A percentile compares a stretch with the other conserved stretches of the same genome.
Conservation (phyloP, 1,140 invertebrate species). For the Procambarus clarkii region DNA sequence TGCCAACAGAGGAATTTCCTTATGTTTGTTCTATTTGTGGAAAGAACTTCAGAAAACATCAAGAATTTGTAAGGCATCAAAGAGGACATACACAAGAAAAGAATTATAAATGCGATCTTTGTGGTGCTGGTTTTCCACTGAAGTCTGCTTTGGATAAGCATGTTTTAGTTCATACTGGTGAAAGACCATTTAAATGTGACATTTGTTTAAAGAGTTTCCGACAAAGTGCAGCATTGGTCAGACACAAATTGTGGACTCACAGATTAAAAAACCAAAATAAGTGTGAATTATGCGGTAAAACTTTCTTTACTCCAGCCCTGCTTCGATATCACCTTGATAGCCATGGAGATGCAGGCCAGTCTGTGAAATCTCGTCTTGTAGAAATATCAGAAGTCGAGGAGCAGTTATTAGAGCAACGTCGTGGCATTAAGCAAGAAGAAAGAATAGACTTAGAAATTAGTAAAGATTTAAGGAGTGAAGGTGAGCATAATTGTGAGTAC, state of each 20-base stretch:
- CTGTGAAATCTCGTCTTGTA: constrained; percentile 55
- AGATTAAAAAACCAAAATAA: constrained; percentile 72
- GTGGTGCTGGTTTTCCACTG: constrained; percentile 96
- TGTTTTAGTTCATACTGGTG: constrained; percentile 87
- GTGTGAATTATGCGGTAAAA: constrained; percentile 72
- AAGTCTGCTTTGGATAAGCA: constrained; percentile 99
- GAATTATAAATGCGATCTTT: constrained; percentile 98
- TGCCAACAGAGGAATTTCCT: constrained; percentile 67
- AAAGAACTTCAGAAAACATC: constrained; percentile 89
- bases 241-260: constrained; percentile 72
- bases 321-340: constrained; percentile 69
- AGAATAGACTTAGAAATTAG: constrained; percentile 4
- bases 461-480: constrained; percentile 1
- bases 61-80: constrained; percentile 66
- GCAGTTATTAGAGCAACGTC: constrained; percentile 20
- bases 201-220: constrained; percentile 81
- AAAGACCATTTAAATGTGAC: constrained; percentile 75
- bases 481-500: constrained; percentile 62
- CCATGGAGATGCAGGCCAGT: constrained; percentile 66
- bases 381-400: constrained; percentile 36
- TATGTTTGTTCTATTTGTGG: constrained; percentile 75
- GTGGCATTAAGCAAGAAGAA: constrained; percentile 13
- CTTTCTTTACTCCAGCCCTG: constrained; percentile 67
- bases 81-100: constrained; percentile 94
- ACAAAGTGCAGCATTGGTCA: constrained; percentile 78